Percentiles rank a stretch among this genome's conserved stretches.
These are phyloP conservation scores for Uria lomvia DNA, from an alignment of 2,113 vertebrate species.

Conservation along the genomic window DNA sequence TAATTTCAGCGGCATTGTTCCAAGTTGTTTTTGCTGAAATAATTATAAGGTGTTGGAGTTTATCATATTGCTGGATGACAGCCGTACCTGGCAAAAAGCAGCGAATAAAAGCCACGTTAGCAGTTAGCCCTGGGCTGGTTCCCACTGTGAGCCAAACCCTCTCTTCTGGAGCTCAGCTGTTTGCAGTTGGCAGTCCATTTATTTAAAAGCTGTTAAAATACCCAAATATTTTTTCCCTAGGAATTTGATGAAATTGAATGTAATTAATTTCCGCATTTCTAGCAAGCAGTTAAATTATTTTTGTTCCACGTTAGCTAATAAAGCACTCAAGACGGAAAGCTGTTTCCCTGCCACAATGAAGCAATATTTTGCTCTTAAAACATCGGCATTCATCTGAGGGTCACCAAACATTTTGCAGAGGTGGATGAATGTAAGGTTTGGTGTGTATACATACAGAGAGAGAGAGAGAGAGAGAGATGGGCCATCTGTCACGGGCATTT, in stretches of 20 bases:
- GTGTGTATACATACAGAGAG: neutral
- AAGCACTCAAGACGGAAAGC: neutral
- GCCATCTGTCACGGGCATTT: neutral
- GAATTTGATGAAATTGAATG: neutral
- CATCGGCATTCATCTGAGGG: neutral
- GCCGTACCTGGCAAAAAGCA: constrained; percentile 5
- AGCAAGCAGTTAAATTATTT: neutral
- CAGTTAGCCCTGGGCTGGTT: constrained; percentile 27
- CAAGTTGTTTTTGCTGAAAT: neutral
- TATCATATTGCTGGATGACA: constrained; percentile 16
- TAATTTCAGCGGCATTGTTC: constrained; percentile 19
- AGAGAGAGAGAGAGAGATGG: neutral
- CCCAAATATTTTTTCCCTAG: neutral
- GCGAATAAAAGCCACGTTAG: neutral
- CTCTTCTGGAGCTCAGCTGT: neutral
- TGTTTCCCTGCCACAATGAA: neutral
- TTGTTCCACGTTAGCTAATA: neutral
- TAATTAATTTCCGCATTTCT: neutral
- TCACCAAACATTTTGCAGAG: neutral
- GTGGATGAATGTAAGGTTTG: neutral
- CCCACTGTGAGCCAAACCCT: neutral
- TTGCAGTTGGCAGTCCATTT: constrained; percentile 15
- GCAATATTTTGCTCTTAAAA: neutral
- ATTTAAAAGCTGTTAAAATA: constrained; percentile 33
- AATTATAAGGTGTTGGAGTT: constrained; percentile 50